Conservation (phyloP, 2,888 invertebrate species). For the Thumatha senex region DNA sequence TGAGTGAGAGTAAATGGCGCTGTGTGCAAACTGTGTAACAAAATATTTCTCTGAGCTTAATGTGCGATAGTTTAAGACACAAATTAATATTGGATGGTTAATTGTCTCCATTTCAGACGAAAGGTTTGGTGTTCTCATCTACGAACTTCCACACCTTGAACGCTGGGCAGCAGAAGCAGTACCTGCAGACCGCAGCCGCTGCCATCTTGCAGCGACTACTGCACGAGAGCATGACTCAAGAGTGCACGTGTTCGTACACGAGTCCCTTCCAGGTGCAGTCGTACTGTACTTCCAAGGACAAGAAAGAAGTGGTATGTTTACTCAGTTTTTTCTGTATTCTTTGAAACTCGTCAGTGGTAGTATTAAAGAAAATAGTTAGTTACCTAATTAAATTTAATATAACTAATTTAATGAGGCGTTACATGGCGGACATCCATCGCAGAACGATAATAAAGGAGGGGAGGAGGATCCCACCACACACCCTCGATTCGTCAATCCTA, state of each 20-base stretch:
- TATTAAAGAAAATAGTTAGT: too few species aligned
- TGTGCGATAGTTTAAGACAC: too few species aligned
- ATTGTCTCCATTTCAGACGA: conserved; percentile 63
- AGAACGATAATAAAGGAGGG: too few species aligned
- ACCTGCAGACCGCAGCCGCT: conserved; percentile 77
- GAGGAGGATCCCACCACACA: too few species aligned
- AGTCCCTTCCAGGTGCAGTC: conserved; percentile 62
- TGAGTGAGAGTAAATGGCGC: too few species aligned
- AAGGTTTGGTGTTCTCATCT: conserved; percentile 86
- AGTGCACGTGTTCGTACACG: conserved; percentile 68
- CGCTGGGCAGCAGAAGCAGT: conserved; percentile 84
- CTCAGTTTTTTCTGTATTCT: not conserved
- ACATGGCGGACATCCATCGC: too few species aligned
- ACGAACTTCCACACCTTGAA: conserved; percentile 82
- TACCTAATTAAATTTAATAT: too few species aligned
- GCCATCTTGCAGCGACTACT: conserved; percentile 70
- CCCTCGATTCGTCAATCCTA: too few species aligned
- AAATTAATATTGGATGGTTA: too few species aligned
- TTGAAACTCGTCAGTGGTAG: not conserved
- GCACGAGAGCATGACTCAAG: conserved; percentile 59
- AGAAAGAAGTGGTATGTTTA: conserved; percentile 63
- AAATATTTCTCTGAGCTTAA: too few species aligned
- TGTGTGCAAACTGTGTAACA: too few species aligned
- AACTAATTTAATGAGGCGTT: too few species aligned
- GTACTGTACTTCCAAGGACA: conserved; percentile 59